Conservation (phyloP, 2,888 invertebrate genomes). For the Andrena minutula region DNA sequence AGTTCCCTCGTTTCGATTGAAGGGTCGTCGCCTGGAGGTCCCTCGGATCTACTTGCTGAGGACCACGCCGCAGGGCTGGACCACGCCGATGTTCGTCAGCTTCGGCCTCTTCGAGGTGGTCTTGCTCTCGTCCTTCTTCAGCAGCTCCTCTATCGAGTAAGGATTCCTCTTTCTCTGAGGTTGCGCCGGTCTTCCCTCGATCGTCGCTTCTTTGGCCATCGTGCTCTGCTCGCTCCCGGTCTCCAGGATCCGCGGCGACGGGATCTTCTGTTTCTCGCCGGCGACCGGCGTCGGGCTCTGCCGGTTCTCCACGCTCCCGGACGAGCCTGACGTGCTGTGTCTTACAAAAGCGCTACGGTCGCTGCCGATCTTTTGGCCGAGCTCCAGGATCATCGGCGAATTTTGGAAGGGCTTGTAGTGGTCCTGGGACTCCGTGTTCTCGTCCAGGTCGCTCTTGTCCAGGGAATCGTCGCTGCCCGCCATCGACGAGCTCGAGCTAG, state of each 20-base stretch:
- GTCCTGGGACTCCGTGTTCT: constrained; percentile 79
- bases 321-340: constrained; percentile 74
- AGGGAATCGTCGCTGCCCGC: constrained; percentile 88
- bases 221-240: constrained; percentile 48
- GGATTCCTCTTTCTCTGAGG: constrained; percentile 90
- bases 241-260: constrained; percentile 45
- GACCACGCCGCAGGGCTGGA: constrained; percentile 88
- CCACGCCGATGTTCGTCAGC: constrained; percentile 85
- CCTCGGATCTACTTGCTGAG: constrained; percentile 85
- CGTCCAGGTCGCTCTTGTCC: constrained; percentile 85
- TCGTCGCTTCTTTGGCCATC: constrained; percentile 59
- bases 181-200: constrained; percentile 63
- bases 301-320: constrained; percentile 66
- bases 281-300: constrained; percentile 67
- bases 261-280: constrained; percentile 54
- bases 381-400: constrained; percentile 78
- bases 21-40: neutral
- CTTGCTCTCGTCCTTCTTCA: constrained; percentile 92
- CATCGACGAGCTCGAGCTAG: constrained; percentile 86
- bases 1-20: neutral
- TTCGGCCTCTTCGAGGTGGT: constrained; percentile 81
- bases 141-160: constrained; percentile 94
- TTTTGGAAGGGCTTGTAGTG: constrained; percentile 80
- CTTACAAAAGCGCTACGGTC: constrained; percentile 81
- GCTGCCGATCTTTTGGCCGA: constrained; percentile 79